Evolutionary conservation across 2,113 vertebrate species (phyloP), one percentile per base, ranked within the genome.

Genomic region (Podilymbus podiceps): DNA sequence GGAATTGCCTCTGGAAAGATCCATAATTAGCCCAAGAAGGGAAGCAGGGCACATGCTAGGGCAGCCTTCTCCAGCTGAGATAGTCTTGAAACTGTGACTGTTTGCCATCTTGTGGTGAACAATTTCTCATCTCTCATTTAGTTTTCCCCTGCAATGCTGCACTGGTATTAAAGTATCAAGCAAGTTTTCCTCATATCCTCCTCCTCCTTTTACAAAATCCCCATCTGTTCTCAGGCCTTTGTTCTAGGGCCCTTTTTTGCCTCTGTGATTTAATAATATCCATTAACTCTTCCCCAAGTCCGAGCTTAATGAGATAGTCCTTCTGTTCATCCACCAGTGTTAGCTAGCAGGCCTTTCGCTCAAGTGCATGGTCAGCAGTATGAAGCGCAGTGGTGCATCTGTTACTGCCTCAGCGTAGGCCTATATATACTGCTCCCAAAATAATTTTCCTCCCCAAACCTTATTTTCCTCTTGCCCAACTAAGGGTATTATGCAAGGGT

Each of bases 91-190:
- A 92, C n/a, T 91, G 49, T 75, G 85, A 74, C 78, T 77, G 84
- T 80, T 97, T 95, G 93, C 89, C 94, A 91, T 85, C 95, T 96
- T 95, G 92, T 86, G 83, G 95, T 68, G 59, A 95, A 77, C 5
- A 4, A 53, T 49, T 90, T 91, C 78, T 92, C 71, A 90, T 52
- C 16, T 78, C 20, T 71, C 13, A 9, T 63, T 63, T 42, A 42
- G 40, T 85, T 81, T 92, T 85, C 42, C 50, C 24, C 38, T 47
- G 38, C 56, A 86, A 74, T 68, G 55, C 40, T 66, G 55, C 25
- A 55, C 33, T 58, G 27, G 14, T 79, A 50, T 49, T 91, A 67
- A 85, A 80, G 17, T 31, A 69, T 15, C 66, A 64, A 58, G 31
- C 8, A 89, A 95, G n/a, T 62, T 76, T 91, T 88, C 73, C 28